These are phyloP conservation scores for Distichodus sexfasciatus DNA, from an alignment of 2,797 vertebrate genomes.

Conservation along the genomic window DNA sequence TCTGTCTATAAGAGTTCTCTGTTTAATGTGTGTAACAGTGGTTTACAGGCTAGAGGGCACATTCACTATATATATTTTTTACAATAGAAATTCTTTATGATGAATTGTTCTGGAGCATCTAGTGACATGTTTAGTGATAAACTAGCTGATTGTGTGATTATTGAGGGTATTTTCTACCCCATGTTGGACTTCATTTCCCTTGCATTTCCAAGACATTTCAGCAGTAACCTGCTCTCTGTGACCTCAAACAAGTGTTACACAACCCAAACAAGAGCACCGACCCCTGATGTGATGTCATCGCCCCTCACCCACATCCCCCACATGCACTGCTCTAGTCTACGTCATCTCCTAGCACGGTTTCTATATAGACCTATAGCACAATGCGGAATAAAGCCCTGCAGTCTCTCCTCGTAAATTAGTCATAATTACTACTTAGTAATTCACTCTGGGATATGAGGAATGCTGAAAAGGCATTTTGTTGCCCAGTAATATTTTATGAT, in stretches of 20 bases:
- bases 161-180: neutral
- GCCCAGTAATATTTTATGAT: neutral
- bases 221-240: neutral
- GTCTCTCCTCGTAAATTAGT: neutral
- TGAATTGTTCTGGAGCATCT: conserved; percentile 10
- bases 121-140: too few species aligned
- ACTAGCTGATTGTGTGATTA: neutral
- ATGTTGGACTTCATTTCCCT: neutral
- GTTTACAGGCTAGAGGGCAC: conserved; percentile 7
- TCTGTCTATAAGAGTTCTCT: conserved; percentile 35
- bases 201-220: neutral
- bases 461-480: neutral
- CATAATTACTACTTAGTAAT: neutral
- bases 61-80: neutral
- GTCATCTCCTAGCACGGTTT: conserved; percentile 4
- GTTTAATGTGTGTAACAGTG: conserved; percentile 30
- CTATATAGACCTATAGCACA: neutral
- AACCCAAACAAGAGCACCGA: neutral
- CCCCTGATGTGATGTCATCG: neutral
- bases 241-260: conserved; percentile 1
- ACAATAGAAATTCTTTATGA: conserved; percentile 21
- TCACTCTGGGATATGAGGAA: neutral
- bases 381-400: neutral
- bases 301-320: neutral
- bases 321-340: neutral